Evolutionary conservation across 2,797 vertebrate genomes (phyloP).

Genomic region (Cyprinodon diabolis): DNA sequence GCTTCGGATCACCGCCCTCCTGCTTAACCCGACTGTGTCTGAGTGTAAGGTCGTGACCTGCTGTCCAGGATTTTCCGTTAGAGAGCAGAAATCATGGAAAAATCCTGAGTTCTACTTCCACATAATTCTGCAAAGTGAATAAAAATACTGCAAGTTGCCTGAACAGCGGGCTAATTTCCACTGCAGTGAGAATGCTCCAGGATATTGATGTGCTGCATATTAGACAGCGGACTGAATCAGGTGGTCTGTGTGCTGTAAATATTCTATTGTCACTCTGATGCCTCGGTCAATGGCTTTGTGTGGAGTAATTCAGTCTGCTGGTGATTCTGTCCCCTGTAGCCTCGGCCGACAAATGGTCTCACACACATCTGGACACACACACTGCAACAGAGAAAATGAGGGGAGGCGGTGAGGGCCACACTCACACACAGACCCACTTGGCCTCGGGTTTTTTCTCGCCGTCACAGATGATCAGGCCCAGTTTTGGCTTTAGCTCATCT

Average conservation of each 20-base stretch:
- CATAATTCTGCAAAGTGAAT: background rate
- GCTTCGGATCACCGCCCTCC: background rate
- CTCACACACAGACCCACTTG: slow-evolving; percentile 40
- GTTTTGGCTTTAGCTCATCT: slow-evolving; percentile 75
- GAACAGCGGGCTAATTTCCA: slow-evolving; percentile 63
- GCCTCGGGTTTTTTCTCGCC: slow-evolving; percentile 70
- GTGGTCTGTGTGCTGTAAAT: slow-evolving; percentile 69
- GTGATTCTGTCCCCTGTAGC: slow-evolving; percentile 70
- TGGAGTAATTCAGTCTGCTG: slow-evolving; percentile 62
- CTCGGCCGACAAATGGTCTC: slow-evolving; percentile 44
- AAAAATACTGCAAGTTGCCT: slow-evolving; percentile 22
- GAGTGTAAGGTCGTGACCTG: background rate
- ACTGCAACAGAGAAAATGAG: slow-evolving; percentile 72
- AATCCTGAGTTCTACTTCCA: background rate
- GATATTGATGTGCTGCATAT: slow-evolving; percentile 75
- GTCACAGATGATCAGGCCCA: slow-evolving; percentile 79
- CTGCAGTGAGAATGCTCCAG: slow-evolving; percentile 65
- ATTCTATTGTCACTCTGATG: slow-evolving; percentile 79
- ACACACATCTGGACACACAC: slow-evolving; percentile 52
- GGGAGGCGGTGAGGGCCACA: slow-evolving; percentile 27
- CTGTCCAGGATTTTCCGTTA: background rate
- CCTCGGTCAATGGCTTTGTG: slow-evolving; percentile 74
- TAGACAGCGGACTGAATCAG: slow-evolving; percentile 68
- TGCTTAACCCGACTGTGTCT: background rate
- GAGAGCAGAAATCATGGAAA: background rate